Base-by-base conservation (phyloP, 2,888 invertebrate genomes). In the Hipparchia sbordonii region DNA sequence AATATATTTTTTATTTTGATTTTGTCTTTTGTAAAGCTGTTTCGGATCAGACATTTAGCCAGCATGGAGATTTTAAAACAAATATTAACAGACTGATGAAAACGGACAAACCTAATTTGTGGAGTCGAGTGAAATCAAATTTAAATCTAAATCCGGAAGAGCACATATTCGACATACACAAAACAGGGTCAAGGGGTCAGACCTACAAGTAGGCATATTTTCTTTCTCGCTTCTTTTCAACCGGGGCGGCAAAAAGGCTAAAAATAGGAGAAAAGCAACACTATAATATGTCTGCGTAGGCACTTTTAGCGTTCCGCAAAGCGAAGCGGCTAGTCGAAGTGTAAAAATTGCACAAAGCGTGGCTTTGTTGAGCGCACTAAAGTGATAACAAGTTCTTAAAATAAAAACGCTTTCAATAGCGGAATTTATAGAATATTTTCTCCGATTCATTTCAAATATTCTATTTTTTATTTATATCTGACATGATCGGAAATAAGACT, bases 171-270 rank as follows among this genome's bases (percentile, higher is more conserved):
- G 67, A 59, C 45, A 39, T n/a, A 48, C 33, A 51, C 59, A 61
- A 51, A 68, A 69, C 51, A 69, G 61, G 69, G 69, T 69, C 61
- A 69, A 69, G 69, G 52, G 61, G 69, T 69, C 69, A 61, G 61
- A 69, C 52, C 52, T 51, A 52, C 52, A 52, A 52, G 33, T 52
- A 68, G 59, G 51, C 59, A 59, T 60, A 56, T 60, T 46, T 69
- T 52, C 61, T 69, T 61, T 61, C 61, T 61, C 39, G 61, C 39
- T 33, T 23, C 67, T 57, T 46, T 59, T 56, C 57, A 69, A 60
- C 13, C 68, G 33, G 39, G 48, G 48, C 69, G 46, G 69, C 61
- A 69, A 61, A 69, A 67, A 69, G 45, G 69, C 60, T 61, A n/a
- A 60, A 61, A 69, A 69, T 52, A 39, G n/a, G 39, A 8, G 60